A percentile compares a stretch with the other conserved stretches of the same genome.
Evolutionary conservation across 2,888 invertebrate genomes (phyloP).

Genomic region (Himalopsyche anomala): DNA sequence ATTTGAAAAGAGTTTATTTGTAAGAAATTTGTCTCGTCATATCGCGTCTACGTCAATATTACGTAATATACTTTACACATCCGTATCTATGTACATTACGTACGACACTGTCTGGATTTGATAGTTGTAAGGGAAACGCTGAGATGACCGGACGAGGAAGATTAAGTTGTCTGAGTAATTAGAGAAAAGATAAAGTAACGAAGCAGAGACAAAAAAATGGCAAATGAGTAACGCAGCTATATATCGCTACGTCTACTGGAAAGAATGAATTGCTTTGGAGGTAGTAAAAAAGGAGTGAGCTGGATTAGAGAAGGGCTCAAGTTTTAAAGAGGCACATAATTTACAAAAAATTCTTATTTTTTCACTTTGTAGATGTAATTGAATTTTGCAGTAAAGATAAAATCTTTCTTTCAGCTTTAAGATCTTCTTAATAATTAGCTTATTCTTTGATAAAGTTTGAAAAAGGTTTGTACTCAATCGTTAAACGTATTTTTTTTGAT

Average conservation of each 20-base stretch:
- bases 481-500: too few relatives aligned
- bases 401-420: background rate
- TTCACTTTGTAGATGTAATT: background rate
- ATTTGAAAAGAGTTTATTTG: too few relatives aligned
- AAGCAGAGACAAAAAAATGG: background rate
- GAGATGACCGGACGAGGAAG: background rate
- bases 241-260: background rate
- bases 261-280: background rate
- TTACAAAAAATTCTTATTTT: background rate
- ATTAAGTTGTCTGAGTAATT: conserved; percentile 21
- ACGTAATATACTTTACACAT: too few relatives aligned
- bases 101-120: background rate
- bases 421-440: too few relatives aligned
- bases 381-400: background rate
- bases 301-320: background rate
- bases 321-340: conserved; percentile 3
- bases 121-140: background rate
- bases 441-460: too few relatives aligned
- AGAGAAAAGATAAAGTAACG: conserved; percentile 11
- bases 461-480: too few relatives aligned
- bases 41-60: too few relatives aligned
- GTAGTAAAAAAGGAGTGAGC: background rate
- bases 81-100: background rate
- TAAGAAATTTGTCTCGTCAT: too few relatives aligned
- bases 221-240: background rate